These are phyloP conservation scores for Poeciliopsis infans DNA, from an alignment of 2,797 vertebrate genomes.

Conservation along the genomic window DNA sequence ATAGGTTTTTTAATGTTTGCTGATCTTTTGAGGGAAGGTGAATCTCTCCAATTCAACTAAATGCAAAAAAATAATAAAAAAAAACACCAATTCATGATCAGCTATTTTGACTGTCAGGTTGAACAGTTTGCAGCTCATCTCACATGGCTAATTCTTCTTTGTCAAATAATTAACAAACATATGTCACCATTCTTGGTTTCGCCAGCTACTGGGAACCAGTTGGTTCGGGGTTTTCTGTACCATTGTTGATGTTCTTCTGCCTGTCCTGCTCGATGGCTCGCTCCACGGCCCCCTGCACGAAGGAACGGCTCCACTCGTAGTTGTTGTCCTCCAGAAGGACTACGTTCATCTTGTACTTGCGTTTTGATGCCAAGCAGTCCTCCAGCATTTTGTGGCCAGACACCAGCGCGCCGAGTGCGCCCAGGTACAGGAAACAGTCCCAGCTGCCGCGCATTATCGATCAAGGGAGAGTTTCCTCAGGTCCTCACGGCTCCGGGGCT, in stretches of 20 bases:
- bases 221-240: slow-evolving; percentile 49
- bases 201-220: neutral
- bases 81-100: neutral
- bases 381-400: slow-evolving; percentile 58
- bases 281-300: slow-evolving; percentile 75
- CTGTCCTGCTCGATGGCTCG: slow-evolving; percentile 78
- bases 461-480: slow-evolving; percentile 10
- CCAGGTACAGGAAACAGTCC: slow-evolving; percentile 50
- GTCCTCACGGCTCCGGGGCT: neutral
- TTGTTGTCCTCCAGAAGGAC: slow-evolving; percentile 87
- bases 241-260: slow-evolving; percentile 68
- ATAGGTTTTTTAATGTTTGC: neutral
- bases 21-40: neutral
- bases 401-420: slow-evolving; percentile 35
- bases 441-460: slow-evolving; percentile 51
- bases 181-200: neutral
- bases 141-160: neutral
- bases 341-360: slow-evolving; percentile 81
- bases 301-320: slow-evolving; percentile 72
- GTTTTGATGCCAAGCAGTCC: slow-evolving; percentile 37
- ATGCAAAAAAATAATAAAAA: neutral
- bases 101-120: neutral
- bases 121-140: neutral
- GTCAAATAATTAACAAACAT: neutral
- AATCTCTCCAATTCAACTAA: neutral